These are phyloP conservation scores for Encarsia formosa DNA, from an alignment of 2,888 invertebrate species.

Conservation along the genomic window DNA sequence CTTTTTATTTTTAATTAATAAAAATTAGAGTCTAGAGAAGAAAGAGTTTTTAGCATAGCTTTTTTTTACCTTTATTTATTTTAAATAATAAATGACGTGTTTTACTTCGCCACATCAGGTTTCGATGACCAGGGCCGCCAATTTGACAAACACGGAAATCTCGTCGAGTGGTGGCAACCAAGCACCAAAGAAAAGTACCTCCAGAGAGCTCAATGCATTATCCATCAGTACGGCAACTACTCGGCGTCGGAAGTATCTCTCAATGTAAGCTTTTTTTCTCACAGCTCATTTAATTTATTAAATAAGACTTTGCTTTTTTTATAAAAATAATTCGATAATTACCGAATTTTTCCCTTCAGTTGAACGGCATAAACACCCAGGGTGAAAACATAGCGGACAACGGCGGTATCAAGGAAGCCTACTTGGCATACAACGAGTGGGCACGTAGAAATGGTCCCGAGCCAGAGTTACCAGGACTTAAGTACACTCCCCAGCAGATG, in stretches of 20 bases:
- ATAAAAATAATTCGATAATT: neutral
- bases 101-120: too few relatives aligned
- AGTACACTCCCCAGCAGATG: constrained; percentile 65
- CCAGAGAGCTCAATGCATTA: constrained; percentile 83
- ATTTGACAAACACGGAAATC: constrained; percentile 87
- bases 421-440: constrained; percentile 78
- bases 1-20: neutral
- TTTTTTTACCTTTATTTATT: too few relatives aligned
- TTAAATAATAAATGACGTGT: too few relatives aligned
- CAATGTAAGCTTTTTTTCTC: constrained; percentile 58
- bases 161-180: constrained; percentile 90
- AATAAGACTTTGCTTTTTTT: neutral
- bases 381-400: constrained; percentile 96
- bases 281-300: neutral
- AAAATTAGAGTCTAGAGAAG: neutral
- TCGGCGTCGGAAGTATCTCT: constrained; percentile 72
- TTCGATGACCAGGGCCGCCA: constrained; percentile 86
- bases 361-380: constrained; percentile 86
- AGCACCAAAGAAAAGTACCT: constrained; percentile 78
- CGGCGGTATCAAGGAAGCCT: constrained; percentile 87
- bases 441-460: constrained; percentile 63
- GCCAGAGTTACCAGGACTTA: constrained; percentile 65
- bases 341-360: constrained; percentile 49
- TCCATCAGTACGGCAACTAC: constrained; percentile 90
- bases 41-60: too few relatives aligned